A percentile compares a stretch with the other conserved stretches of the same genome.
phyloP scores from a whole-genome alignment of 2,113 vertebrate genomes.

The Phrynosoma platyrhinos region DNA sequence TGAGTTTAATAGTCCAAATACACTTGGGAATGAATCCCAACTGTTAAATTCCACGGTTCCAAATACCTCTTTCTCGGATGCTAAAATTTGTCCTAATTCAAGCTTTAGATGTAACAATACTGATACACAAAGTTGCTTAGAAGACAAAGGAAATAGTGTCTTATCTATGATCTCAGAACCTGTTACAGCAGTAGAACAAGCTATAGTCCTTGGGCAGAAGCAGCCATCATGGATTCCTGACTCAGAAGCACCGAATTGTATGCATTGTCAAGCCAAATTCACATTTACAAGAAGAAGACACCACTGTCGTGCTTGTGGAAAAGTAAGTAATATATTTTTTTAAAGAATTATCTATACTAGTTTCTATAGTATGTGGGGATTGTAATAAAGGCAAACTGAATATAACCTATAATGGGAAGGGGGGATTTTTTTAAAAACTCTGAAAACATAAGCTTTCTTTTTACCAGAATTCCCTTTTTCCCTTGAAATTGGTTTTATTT shows the following conservation, averaged over 20 bases:
- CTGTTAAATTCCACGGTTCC: slow-evolving; percentile 39
- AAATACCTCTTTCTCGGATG: slow-evolving; percentile 13
- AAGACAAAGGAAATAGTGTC: slow-evolving; percentile 71
- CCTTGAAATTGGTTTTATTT: neutral
- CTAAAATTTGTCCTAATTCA: neutral
- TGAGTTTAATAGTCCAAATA: slow-evolving; percentile 48
- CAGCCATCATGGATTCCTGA: slow-evolving; percentile 95
- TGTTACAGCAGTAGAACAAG: slow-evolving; percentile 51
- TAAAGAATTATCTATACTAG: neutral
- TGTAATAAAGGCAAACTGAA: neutral
- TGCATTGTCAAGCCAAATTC: slow-evolving; percentile 92
- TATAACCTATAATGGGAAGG: too few species aligned
- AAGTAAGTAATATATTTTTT: slow-evolving; percentile 79
- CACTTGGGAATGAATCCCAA: slow-evolving; percentile 51
- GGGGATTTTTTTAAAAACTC: neutral
- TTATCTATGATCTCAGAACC: slow-evolving; percentile 42
- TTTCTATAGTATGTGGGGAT: neutral
- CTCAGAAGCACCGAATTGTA: slow-evolving; percentile 93
- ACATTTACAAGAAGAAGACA: slow-evolving; percentile 95
- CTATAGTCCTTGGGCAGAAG: slow-evolving; percentile 77
- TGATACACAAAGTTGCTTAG: slow-evolving; percentile 74
- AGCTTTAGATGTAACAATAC: slow-evolving; percentile 54
- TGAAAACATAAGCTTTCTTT: neutral
- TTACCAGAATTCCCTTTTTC: neutral
- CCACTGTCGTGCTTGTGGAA: slow-evolving; percentile 96